These are phyloP conservation scores for Caerostris extrusa DNA, from an alignment of 1,140 invertebrate species.

Conservation along the genomic window DNA sequence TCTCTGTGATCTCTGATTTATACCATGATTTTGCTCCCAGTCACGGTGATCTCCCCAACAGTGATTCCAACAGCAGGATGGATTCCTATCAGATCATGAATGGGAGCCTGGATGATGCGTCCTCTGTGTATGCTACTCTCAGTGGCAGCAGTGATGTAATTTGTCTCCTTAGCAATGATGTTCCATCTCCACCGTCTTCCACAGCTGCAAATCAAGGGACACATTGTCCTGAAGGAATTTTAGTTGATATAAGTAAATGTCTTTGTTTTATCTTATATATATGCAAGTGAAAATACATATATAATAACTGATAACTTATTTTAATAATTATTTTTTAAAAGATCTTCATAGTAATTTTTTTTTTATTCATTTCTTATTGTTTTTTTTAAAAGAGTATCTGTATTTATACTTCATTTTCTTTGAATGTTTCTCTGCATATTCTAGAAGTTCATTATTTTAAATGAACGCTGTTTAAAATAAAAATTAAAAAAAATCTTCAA, in stretches of 20 bases:
- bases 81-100: neutral
- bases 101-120: neutral
- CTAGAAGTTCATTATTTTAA: too few relatives aligned
- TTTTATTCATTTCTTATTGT: too few relatives aligned
- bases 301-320: too few relatives aligned
- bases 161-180: conserved; percentile 67
- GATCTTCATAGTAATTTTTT: too few relatives aligned
- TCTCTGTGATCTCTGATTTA: neutral
- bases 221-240: conserved; percentile 71
- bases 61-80: neutral
- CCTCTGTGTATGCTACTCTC: conserved; percentile 64
- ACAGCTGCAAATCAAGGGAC: conserved; percentile 54
- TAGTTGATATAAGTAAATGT: conserved; percentile 66
- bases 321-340: too few relatives aligned
- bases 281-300: too few relatives aligned
- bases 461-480: too few relatives aligned
- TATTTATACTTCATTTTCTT: too few relatives aligned
- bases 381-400: too few relatives aligned
- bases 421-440: too few relatives aligned
- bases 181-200: conserved; percentile 67
- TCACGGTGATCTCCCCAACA: neutral
- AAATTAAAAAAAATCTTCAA: too few relatives aligned
- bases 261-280: too few relatives aligned
- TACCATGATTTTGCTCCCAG: neutral
- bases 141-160: conserved; percentile 77